Evolutionary conservation across 1,140 invertebrate species (phyloP), one percentile per base, ranked within the genome.

Genomic region (Heterodera schachtii): DNA sequence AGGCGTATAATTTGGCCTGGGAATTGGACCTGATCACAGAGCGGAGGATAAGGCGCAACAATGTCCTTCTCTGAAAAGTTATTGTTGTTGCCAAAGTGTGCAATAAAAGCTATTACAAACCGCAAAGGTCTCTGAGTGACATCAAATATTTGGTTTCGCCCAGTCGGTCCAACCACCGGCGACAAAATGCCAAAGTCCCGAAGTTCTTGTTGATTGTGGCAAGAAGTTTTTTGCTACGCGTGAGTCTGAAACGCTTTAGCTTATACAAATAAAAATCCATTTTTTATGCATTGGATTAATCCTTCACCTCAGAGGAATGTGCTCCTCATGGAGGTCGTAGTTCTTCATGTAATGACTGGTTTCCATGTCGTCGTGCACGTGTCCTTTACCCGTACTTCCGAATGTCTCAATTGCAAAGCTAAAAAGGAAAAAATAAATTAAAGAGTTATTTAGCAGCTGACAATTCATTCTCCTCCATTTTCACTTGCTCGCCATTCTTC

Each of bases 331-430:
- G 94, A 90, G 94, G 87, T 99, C 96, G 91, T 95, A 99, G 90
- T 97, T 97, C 91, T 98, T 99, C 97, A 99, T 99, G 89, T 99
- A 99, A 92, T 99, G 98, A 49, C 96, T 98, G 83, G 94, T 95
- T 88, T 99, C 97, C 94, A 98, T 96, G 90, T 99, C 98, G 91
- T 99, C 97, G 90, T 98, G 96, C 2, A 99, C 97, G 77, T 95
- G 92, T 16, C 98, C 98, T 83, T 94, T 94, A 4, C 98, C 98
- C 16, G 98, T 99, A 3, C 96, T 98, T 8, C 98, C 98, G 90
- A 99, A 99, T 0, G 98, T 99, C 91, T 99, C 98, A 84, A 99
- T 99, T 0, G 98, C 98, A 92, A 98, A 99, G 90, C 77, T 78
- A 16, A 70, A 78, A 67, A 44, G 21, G 43, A 16, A 46, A n/a